Conservation (phyloP, 2,797 vertebrate species). For the Cossypha niveicapilla region DNA sequence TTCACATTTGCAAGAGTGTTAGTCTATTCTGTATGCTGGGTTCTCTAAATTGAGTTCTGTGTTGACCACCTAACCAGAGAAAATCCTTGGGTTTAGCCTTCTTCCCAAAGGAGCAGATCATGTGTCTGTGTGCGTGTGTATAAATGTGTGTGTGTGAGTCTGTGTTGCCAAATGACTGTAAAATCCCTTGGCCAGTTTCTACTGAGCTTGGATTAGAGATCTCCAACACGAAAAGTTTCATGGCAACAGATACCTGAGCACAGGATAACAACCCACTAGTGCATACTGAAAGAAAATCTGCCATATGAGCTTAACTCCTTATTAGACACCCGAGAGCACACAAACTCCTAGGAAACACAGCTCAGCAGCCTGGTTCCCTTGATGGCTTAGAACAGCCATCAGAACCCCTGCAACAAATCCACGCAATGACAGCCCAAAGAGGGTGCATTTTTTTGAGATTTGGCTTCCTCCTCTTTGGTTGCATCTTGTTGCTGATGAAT, state of each 20-base stretch:
- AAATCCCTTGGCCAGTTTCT: background rate
- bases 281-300: background rate
- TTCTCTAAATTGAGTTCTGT: background rate
- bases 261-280: background rate
- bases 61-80: background rate
- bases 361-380: background rate
- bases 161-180: background rate
- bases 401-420: background rate
- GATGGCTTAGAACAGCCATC: background rate
- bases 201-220: background rate
- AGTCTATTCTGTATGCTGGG: background rate
- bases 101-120: background rate
- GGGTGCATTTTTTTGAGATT: background rate
- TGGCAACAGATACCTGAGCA: background rate
- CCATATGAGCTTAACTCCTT: background rate
- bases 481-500: background rate
- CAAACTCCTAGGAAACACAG: slow-evolving; percentile 2
- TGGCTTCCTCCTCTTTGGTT: background rate
- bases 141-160: background rate
- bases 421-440: background rate
- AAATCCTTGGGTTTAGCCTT: background rate
- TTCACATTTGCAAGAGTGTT: background rate
- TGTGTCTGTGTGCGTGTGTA: rapidly evolving
- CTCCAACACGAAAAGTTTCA: slow-evolving; percentile 4
- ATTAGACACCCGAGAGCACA: background rate